phyloP scores from a whole-genome alignment of 1,140 invertebrate species.

The Littorina saxatilis region DNA sequence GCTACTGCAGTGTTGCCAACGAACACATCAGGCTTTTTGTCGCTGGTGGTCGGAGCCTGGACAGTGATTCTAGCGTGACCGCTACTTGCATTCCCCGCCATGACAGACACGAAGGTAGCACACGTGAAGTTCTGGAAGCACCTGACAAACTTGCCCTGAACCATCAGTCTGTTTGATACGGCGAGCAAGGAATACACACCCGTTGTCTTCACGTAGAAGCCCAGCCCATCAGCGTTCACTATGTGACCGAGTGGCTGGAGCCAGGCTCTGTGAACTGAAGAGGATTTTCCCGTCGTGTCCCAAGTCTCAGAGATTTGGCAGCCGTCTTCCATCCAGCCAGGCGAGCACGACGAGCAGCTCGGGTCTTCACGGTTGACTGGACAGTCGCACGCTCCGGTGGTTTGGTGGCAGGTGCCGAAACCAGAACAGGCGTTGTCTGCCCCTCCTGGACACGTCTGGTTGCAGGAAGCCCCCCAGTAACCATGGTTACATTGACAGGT shows the following conservation, averaged over 20 bases:
- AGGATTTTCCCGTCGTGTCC: neutral
- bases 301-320: constrained; percentile 47
- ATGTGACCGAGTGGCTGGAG: constrained; percentile 43
- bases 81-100: constrained; percentile 37
- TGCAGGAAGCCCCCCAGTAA: constrained; percentile 57
- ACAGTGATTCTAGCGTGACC: constrained; percentile 50
- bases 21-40: constrained; percentile 40
- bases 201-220: constrained; percentile 42
- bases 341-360: constrained; percentile 49
- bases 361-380: constrained; percentile 49
- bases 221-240: constrained; percentile 49
- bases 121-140: constrained; percentile 55
- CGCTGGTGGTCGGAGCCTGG: constrained; percentile 24
- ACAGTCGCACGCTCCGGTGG: constrained; percentile 50
- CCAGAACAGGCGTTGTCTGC: constrained; percentile 52
- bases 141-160: constrained; percentile 51
- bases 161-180: constrained; percentile 39
- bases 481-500: constrained; percentile 49
- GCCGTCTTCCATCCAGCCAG: constrained; percentile 52
- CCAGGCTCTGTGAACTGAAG: constrained; percentile 6
- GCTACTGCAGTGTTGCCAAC: constrained; percentile 30
- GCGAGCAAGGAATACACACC: constrained; percentile 48
- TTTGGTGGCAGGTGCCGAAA: constrained; percentile 52
- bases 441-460: constrained; percentile 54
- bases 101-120: constrained; percentile 44